Percentiles rank a stretch among this genome's conserved stretches.
phyloP scores from a whole-genome alignment of 1,140 invertebrate genomes.

The Apis laboriosa region DNA sequence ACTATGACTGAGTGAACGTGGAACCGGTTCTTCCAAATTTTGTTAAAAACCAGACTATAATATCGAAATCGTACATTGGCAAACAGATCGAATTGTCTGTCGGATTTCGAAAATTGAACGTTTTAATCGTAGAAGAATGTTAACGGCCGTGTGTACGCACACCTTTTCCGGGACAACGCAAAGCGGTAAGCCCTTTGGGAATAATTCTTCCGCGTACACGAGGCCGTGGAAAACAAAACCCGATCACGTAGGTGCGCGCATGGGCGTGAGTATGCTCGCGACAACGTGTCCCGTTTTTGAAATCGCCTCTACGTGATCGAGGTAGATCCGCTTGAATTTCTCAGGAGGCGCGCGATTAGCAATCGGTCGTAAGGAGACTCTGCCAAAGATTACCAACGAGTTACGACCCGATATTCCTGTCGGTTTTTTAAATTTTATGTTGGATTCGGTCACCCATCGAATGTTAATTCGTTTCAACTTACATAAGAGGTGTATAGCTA shows the following conservation, averaged over 20 bases:
- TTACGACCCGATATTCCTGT: slow-evolving; percentile 31
- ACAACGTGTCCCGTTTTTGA: slow-evolving; percentile 75
- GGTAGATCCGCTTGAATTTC: slow-evolving; percentile 52
- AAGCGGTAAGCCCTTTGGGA: slow-evolving; percentile 43
- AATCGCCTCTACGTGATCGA: slow-evolving; percentile 74
- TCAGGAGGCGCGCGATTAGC: slow-evolving; percentile 41
- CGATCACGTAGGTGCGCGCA: slow-evolving; percentile 72
- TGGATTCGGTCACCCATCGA: slow-evolving; percentile 14
- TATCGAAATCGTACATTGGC: not conserved
- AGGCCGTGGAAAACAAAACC: slow-evolving; percentile 65
- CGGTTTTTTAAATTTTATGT: slow-evolving; percentile 32
- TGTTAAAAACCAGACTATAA: not conserved
- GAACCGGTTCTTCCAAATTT: slow-evolving; percentile 36
- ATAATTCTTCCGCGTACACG: slow-evolving; percentile 47
- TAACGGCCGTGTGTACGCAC: slow-evolving; percentile 21
- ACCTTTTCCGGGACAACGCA: slow-evolving; percentile 43
- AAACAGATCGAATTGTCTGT: too few species aligned
- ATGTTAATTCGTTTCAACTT: slow-evolving; percentile 23
- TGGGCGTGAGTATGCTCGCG: slow-evolving; percentile 57
- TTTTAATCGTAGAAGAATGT: not conserved
- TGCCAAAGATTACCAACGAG: slow-evolving; percentile 50
- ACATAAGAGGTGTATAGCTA: slow-evolving; percentile 3
- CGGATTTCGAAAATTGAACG: not conserved
- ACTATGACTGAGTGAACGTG: slow-evolving; percentile 33
- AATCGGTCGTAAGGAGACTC: slow-evolving; percentile 29